A percentile compares a stretch with the other conserved stretches of the same genome.
These are phyloP conservation scores for Zaprionus africanus DNA, from an alignment of 1,140 invertebrate genomes.

Conservation along the genomic window DNA sequence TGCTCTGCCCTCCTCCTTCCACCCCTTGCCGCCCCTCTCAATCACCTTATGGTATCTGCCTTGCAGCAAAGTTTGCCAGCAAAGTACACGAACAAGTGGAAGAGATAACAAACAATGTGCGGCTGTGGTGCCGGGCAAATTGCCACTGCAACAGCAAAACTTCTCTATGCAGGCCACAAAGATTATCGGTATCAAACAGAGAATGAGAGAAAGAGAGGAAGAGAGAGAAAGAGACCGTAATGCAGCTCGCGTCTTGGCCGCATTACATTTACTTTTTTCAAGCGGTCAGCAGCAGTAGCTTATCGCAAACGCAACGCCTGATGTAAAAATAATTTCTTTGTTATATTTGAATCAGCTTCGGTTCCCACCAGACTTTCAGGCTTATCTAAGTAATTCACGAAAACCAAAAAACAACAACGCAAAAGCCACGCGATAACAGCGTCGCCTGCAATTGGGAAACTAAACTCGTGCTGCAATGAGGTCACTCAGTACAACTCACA, in stretches of 20 bases:
- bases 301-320: conserved; percentile 46
- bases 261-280: conserved; percentile 44
- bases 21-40: neutral
- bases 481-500: neutral
- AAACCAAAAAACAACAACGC: neutral
- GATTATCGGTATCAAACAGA: conserved; percentile 54
- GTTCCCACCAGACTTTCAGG: neutral
- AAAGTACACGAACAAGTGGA: conserved; percentile 33
- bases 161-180: conserved; percentile 40
- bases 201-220: neutral
- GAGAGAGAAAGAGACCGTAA: neutral
- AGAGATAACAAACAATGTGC: conserved; percentile 71
- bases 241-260: conserved; percentile 11
- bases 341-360: conserved; percentile 7
- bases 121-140: conserved; percentile 51
- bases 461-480: neutral
- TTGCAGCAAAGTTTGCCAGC: conserved; percentile 11
- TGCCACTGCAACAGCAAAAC: conserved; percentile 70
- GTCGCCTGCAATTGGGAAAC: neutral
- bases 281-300: conserved; percentile 30
- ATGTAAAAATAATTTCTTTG: conserved; percentile 62
- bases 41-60: conserved; percentile 30
- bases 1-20: neutral
- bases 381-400: conserved; percentile 22
- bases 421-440: neutral